Evolutionary conservation across 2,797 vertebrate species (phyloP).

Genomic region (Kryptopterus vitreolus): DNA sequence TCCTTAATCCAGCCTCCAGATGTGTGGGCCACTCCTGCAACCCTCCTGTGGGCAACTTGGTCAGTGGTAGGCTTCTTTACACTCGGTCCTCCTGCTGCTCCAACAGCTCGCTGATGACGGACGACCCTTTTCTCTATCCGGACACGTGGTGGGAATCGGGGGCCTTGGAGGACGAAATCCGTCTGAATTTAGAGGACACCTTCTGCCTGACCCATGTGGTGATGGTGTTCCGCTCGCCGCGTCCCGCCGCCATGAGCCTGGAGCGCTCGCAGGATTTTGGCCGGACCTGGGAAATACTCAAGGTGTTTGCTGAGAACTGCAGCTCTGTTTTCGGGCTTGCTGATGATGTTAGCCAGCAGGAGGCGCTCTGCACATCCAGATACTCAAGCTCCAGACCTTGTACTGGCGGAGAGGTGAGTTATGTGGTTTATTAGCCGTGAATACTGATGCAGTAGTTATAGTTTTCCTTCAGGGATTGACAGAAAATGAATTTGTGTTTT

Average conservation of each 20-base stretch:
- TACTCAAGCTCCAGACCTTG: conserved; percentile 80
- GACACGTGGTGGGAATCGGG: conserved; percentile 86
- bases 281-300: conserved; percentile 81
- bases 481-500: neutral
- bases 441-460: neutral
- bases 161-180: conserved; percentile 78
- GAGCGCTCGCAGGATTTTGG: conserved; percentile 85
- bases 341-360: conserved; percentile 75
- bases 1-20: conserved; percentile 67
- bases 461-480: neutral
- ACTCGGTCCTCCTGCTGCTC: conserved; percentile 69
- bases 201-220: conserved; percentile 86
- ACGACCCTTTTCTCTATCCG: conserved; percentile 80
- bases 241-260: conserved; percentile 82
- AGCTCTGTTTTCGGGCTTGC: conserved; percentile 78
- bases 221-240: conserved; percentile 82
- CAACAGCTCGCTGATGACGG: conserved; percentile 79
- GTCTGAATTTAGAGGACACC: conserved; percentile 79
- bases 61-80: conserved; percentile 76
- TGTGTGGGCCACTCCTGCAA: conserved; percentile 82
- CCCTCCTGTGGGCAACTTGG: conserved; percentile 84
- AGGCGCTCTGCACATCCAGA: conserved; percentile 83
- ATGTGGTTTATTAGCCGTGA: neutral
- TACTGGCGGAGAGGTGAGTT: conserved; percentile 83
- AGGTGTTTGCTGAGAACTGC: conserved; percentile 84